Percentiles rank a stretch among this genome's conserved stretches.
phyloP scores from a whole-genome alignment of 2,113 vertebrate species.

The Peromyscus leucopus region DNA sequence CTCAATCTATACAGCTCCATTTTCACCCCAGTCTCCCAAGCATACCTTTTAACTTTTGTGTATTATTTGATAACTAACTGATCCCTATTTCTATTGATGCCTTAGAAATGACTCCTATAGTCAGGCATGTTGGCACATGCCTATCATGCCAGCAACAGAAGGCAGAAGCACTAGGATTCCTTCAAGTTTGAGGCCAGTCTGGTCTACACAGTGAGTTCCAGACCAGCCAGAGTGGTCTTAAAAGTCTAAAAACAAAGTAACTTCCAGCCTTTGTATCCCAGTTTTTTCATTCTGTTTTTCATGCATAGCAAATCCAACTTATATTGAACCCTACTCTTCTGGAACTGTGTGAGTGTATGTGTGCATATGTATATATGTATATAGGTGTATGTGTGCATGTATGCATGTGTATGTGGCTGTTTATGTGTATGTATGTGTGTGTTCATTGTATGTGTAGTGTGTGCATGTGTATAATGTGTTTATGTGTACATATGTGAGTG shows the following conservation, averaged over 20 bases:
- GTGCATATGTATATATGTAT: neutral
- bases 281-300: neutral
- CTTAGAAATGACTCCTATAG: constrained; percentile 83
- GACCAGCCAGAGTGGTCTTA: neutral
- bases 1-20: neutral
- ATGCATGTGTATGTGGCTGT: neutral
- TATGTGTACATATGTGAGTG: neutral
- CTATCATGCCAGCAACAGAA: neutral
- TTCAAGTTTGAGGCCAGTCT: neutral
- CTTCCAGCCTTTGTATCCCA: neutral
- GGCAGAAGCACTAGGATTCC: neutral
- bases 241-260: neutral
- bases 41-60: neutral
- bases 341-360: neutral
- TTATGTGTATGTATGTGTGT: neutral
- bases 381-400: too few relatives aligned
- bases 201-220: neutral
- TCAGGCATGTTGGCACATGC: neutral
- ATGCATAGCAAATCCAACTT: neutral
- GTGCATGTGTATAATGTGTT: neutral
- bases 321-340: neutral
- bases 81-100: constrained; percentile 74
- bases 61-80: neutral
- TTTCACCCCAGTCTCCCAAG: neutral
- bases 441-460: too few relatives aligned